Evolutionary conservation across 2,113 vertebrate genomes (phyloP).

Genomic region (Platichthys stellatus): DNA sequence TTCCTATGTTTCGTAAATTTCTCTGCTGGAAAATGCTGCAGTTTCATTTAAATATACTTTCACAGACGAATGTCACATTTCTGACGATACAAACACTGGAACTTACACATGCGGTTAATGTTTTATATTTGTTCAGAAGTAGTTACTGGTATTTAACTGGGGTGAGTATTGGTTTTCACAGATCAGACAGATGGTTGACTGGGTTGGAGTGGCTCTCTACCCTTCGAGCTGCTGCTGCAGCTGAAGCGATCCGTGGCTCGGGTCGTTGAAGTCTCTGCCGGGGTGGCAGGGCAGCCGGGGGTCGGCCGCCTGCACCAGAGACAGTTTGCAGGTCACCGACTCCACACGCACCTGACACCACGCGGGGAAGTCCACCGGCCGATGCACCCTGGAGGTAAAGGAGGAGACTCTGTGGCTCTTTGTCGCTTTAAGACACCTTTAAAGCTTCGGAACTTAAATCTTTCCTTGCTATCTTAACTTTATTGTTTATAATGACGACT

Average conservation of each 20-base stretch:
- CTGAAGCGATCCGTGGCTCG: slow-evolving; percentile 61
- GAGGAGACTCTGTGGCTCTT: not conserved
- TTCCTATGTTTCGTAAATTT: not conserved
- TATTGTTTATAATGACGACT: too few species aligned
- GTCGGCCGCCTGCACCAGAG: slow-evolving; percentile 88
- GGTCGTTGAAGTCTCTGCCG: slow-evolving; percentile 59
- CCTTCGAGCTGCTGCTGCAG: slow-evolving; percentile 55
- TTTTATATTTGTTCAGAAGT: slow-evolving; percentile 13
- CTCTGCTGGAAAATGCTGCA: slow-evolving; percentile 7
- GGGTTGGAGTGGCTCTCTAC: slow-evolving; percentile 19
- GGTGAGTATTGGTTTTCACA: slow-evolving; percentile 27
- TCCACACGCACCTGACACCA: slow-evolving; percentile 90
- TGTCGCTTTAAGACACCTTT: too few species aligned
- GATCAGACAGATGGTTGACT: not conserved
- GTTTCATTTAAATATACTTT: slow-evolving; percentile 28
- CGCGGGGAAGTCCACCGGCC: slow-evolving; percentile 91
- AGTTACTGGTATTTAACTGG: slow-evolving; percentile 23
- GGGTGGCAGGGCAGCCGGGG: slow-evolving; percentile 85
- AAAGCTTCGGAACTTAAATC: too few species aligned
- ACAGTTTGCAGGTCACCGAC: slow-evolving; percentile 87
- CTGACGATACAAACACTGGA: slow-evolving; percentile 1
- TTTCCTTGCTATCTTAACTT: too few species aligned
- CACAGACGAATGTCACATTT: slow-evolving; percentile 24
- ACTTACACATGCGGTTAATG: slow-evolving; percentile 20
- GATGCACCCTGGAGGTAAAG: slow-evolving; percentile 84